phyloP scores from a whole-genome alignment of 2,888 invertebrate genomes.

The Belgica antarctica region DNA sequence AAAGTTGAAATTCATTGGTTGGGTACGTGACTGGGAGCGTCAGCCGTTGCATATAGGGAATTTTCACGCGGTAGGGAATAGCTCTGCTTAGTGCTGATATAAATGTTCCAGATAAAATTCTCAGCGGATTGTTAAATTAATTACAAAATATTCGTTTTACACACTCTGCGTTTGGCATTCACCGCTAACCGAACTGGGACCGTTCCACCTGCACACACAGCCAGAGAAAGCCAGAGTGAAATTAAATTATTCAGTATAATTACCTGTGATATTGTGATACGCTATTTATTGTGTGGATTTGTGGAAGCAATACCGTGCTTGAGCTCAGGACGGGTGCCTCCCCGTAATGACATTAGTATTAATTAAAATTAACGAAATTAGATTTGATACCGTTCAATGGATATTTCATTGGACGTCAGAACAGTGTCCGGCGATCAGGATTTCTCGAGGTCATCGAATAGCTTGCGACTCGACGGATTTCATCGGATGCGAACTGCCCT shows the following conservation, averaged over 20 bases:
- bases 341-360: slow-evolving; percentile 35
- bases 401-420: slow-evolving; percentile 16
- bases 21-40: background rate
- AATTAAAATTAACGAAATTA: slow-evolving; percentile 40
- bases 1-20: background rate
- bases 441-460: slow-evolving; percentile 13
- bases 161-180: background rate
- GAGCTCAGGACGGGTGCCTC: background rate
- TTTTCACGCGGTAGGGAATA: too few relatives aligned
- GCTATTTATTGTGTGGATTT: slow-evolving; percentile 39
- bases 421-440: background rate
- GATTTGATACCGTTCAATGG: slow-evolving; percentile 24
- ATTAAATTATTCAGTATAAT: slow-evolving; percentile 36
- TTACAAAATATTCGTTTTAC: slow-evolving; percentile 33
- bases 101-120: slow-evolving; percentile 38
- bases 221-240: background rate
- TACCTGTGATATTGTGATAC: slow-evolving; percentile 34
- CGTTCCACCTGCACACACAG: too few relatives aligned
- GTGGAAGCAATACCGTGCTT: background rate
- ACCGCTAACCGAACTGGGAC: background rate
- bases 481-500: background rate
- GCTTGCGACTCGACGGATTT: slow-evolving; percentile 3
- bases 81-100: background rate
- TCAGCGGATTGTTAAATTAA: slow-evolving; percentile 41
- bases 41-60: too few relatives aligned